Base-by-base conservation (phyloP, 2,797 vertebrate genomes). In the Urocyon cinereoargenteus region DNA sequence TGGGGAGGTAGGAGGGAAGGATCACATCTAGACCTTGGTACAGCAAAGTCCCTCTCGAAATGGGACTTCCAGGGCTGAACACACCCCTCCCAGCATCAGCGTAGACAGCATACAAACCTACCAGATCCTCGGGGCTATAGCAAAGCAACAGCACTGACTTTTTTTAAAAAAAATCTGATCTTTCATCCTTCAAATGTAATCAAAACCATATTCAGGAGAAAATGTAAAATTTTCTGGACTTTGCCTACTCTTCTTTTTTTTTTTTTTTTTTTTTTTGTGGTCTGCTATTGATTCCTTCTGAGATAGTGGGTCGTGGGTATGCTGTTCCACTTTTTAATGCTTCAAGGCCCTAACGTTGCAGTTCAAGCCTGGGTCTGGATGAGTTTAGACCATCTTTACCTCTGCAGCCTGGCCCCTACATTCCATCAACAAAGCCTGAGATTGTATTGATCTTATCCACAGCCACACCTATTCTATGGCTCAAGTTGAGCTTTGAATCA, bases 271-370 rank as follows among this genome's bases (percentile, higher is more conserved):
- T 45, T 45, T 45, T 85, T 96, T 96, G 24, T 57, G 12, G 15
- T 51, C 77, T 92, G 26, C 45, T 57, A 55, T 24, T 68, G 87
- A 96, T 59, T 59, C 34, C 34, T 87, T 95, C 68, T 16, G 59
- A 86, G 40, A 45, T 45, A 45, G 40, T 45, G 40, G 40, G 6
- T 45, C 40, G 40, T 45, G 40, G 40, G 4, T 18, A 0, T 1
- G 18, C 9, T 13, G 1, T 77, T 90, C 4, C 3, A 24, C 8
- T 24, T 66, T 57, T 40, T 78, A 34, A 2, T 55, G 18, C 40
- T 78, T 62, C 12, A 18, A 10, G 0, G 84, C 36, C 75, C 51
- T 84, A 18, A 73, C 78, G 28, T 72, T 49, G 22, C 28, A 26
- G 40, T 40, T 90, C 36, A 68, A 26, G 15, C 19, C 62, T 53